Evolutionary conservation across 1,140 invertebrate genomes (phyloP).

Genomic region (Micrasema longulum): DNA sequence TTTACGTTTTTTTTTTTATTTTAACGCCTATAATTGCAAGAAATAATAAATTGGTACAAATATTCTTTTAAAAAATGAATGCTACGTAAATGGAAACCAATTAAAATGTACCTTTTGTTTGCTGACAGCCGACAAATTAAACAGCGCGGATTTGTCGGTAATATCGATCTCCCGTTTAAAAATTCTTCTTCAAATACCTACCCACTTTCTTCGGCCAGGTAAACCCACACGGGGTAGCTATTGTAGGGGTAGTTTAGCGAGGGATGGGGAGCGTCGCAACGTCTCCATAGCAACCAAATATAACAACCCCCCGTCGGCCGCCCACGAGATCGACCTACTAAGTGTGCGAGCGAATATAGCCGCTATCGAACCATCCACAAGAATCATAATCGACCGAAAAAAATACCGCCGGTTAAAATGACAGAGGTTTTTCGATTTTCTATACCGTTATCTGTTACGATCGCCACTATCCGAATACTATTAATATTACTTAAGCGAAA

Average conservation of each 20-base stretch:
- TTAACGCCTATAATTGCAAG: too few species aligned
- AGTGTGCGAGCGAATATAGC: constrained; percentile 1
- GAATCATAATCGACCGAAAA: neutral
- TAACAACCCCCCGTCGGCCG: constrained; percentile 46
- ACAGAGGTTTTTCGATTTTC: constrained; percentile 21
- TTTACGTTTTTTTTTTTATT: too few species aligned
- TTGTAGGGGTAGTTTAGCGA: neutral
- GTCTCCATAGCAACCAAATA: constrained; percentile 45
- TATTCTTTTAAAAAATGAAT: too few species aligned
- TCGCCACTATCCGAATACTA: too few species aligned
- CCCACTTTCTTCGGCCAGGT: constrained; percentile 28
- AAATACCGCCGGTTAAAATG: neutral
- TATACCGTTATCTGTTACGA: neutral
- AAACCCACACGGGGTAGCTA: constrained; percentile 12
- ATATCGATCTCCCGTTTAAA: constrained; percentile 28
- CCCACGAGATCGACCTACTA: constrained; percentile 27
- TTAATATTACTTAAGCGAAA: too few species aligned
- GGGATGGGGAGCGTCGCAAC: constrained; percentile 41
- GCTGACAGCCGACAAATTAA: too few species aligned
- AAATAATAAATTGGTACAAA: too few species aligned
- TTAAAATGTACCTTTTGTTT: too few species aligned
- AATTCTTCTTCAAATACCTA: constrained; percentile 32
- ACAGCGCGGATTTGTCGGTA: neutral
- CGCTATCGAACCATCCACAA: neutral
- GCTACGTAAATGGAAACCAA: too few species aligned